A percentile compares a stretch with the other conserved stretches of the same genome.
phyloP scores from a whole-genome alignment of 2,797 vertebrate species.

The Anguilla marmorata region DNA sequence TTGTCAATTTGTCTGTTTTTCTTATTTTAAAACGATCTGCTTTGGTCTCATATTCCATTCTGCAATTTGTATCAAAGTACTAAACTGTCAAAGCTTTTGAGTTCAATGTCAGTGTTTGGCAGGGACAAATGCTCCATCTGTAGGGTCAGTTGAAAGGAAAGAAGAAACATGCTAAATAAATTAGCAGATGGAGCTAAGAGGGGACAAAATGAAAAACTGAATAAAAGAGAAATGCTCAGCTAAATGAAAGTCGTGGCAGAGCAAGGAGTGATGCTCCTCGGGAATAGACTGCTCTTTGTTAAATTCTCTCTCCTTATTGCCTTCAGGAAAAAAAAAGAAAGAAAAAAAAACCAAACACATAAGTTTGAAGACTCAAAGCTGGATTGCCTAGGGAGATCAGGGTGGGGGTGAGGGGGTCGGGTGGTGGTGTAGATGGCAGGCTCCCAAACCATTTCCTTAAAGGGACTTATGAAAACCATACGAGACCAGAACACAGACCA shows the following conservation, averaged over 20 bases:
- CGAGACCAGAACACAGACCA: slow-evolving; percentile 36
- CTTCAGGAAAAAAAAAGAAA: slow-evolving; percentile 17
- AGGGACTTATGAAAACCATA: slow-evolving; percentile 62
- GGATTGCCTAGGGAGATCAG: slow-evolving; percentile 34
- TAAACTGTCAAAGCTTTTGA: neutral
- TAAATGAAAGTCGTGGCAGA: neutral
- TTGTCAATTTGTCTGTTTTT: neutral
- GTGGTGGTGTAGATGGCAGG: slow-evolving; percentile 40
- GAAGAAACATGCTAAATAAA: neutral
- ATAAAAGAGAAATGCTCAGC: neutral
- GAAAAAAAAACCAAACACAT: slow-evolving; percentile 30
- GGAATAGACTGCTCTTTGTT: slow-evolving; percentile 25
- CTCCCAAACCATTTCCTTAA: slow-evolving; percentile 55
- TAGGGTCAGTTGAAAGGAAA: neutral
- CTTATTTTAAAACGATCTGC: neutral
- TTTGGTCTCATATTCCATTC: no score
- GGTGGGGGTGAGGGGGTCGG: slow-evolving; percentile 26
- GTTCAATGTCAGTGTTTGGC: neutral
- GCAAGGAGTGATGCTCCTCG: slow-evolving; percentile 18
- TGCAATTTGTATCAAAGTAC: no score
- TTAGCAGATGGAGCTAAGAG: neutral
- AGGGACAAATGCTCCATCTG: neutral
- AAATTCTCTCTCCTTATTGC: slow-evolving; percentile 12
- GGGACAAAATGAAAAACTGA: neutral
- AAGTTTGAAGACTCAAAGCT: slow-evolving; percentile 34